Base-by-base conservation (phyloP, 2,797 vertebrate species). In the Rallus crepitans region DNA sequence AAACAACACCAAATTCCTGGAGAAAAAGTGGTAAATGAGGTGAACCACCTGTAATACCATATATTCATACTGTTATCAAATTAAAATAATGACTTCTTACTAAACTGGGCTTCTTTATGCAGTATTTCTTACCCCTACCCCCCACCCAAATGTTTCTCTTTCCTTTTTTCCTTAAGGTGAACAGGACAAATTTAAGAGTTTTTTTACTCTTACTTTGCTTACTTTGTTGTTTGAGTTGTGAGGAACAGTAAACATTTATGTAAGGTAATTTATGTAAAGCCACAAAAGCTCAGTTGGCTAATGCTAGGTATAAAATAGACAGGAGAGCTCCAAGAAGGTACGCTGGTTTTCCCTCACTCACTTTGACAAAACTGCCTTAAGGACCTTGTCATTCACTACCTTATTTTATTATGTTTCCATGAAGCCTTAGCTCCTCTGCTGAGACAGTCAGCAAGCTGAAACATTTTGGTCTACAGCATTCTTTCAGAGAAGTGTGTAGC, bases 1-100 rank as follows among this genome's bases (percentile, higher is more conserved):
- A 99, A 94, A 99, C 99, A 63, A 99, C 99, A 96, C 99, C 99
- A 98, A 99, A 99, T 98, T 99, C 99, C 99, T 99, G 77, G 95
- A 95, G 64, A 76, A 94, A 94, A 95, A 94, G 89, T 19, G 57
- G 37, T 90, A 80, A 80, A 85, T 30, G 37, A 95, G 53, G 63
- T 96, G 89, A 96, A 82, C 69, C 69, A 94, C 37, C 76, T 87
- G 70, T 91, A 69, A 76, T 33, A 70, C 37, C 35, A 92, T 12
- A 50, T 27, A 86, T 12, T 83, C 68, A 75, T 33, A 87, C 4
- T 60, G 20, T 27, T 68, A 89, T 28, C 64, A 89, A 70, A 87
- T 68, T 84, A 42, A 93, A 93, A 65, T 16, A 88, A 91, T 2
- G 2, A 12, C 57, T 89, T 92, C 52, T 92, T 90, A 72, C 52